These are phyloP conservation scores for Hirtodrosophila trivittata DNA, from an alignment of 2,888 invertebrate genomes.

Conservation along the genomic window DNA sequence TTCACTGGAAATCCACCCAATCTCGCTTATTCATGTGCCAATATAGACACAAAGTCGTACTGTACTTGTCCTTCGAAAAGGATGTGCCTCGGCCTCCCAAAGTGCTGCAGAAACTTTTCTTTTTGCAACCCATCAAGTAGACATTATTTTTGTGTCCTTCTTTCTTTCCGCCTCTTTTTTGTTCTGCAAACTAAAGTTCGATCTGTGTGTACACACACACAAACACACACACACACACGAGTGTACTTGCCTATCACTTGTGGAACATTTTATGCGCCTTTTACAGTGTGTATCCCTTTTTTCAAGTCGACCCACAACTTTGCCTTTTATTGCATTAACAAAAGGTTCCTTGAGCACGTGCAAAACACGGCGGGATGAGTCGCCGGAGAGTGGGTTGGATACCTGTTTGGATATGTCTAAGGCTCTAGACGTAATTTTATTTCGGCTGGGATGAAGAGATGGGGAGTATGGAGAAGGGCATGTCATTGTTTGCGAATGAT, in stretches of 20 bases:
- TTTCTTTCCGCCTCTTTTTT: not conserved
- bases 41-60: slow-evolving; percentile 26
- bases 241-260: slow-evolving; percentile 40
- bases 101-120: slow-evolving; percentile 44
- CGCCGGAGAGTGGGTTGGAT: slow-evolving; percentile 1
- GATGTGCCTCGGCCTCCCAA: too few relatives aligned
- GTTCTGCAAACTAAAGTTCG: not conserved
- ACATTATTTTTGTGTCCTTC: not conserved
- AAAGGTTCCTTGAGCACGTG: slow-evolving; percentile 50
- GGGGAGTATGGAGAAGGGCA: not conserved
- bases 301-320: slow-evolving; percentile 60
- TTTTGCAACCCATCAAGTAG: slow-evolving; percentile 47
- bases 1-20: slow-evolving; percentile 47
- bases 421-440: slow-evolving; percentile 3
- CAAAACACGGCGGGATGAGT: not conserved
- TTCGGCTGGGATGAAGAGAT: not conserved
- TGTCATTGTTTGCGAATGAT: slow-evolving; percentile 25
- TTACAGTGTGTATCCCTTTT: slow-evolving; percentile 67
- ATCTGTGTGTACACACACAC: not conserved
- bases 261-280: slow-evolving; percentile 68
- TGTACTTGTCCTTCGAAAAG: too few relatives aligned
- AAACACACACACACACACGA: not conserved
- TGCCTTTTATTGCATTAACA: slow-evolving; percentile 66
- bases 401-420: slow-evolving; percentile 6
- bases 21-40: slow-evolving; percentile 67